Percentiles rank a stretch among this genome's conserved stretches.
phyloP scores from a whole-genome alignment of 2,888 invertebrate species.

The Lasioglossum vierecki region DNA sequence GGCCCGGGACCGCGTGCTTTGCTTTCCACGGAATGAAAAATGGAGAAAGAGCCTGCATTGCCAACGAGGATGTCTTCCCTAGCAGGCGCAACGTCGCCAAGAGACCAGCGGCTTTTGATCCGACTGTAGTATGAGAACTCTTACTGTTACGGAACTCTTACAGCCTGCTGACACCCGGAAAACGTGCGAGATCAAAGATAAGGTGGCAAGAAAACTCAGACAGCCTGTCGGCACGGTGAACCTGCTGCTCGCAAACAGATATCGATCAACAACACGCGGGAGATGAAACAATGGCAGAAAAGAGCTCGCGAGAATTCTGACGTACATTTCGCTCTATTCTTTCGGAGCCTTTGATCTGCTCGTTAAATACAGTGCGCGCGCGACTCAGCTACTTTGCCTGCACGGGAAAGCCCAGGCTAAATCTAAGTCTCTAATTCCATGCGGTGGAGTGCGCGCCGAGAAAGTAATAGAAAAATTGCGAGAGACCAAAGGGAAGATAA shows the following conservation, averaged over 20 bases:
- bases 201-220: conserved; percentile 51
- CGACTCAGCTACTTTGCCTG: not conserved
- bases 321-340: not conserved
- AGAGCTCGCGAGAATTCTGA: conserved; percentile 22
- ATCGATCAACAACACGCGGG: conserved; percentile 48
- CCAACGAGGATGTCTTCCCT: not conserved
- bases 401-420: not conserved
- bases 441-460: not conserved
- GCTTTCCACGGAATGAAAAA: not conserved
- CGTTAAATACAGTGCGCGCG: not conserved
- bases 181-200: conserved; percentile 64
- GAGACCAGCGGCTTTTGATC: not conserved
- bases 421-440: not conserved
- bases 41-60: not conserved
- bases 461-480: not conserved
- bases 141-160: conserved; percentile 45
- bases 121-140: conserved; percentile 34
- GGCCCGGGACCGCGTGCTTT: not conserved
- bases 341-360: conserved; percentile 29
- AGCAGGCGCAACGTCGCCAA: too few relatives aligned
- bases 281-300: conserved; percentile 27
- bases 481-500: not conserved
- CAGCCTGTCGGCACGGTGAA: conserved; percentile 28
- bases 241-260: conserved; percentile 31
- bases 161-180: conserved; percentile 49